These are phyloP conservation scores for Oscheius myriophilus DNA, from an alignment of 2,888 invertebrate species.

Conservation along the genomic window DNA sequence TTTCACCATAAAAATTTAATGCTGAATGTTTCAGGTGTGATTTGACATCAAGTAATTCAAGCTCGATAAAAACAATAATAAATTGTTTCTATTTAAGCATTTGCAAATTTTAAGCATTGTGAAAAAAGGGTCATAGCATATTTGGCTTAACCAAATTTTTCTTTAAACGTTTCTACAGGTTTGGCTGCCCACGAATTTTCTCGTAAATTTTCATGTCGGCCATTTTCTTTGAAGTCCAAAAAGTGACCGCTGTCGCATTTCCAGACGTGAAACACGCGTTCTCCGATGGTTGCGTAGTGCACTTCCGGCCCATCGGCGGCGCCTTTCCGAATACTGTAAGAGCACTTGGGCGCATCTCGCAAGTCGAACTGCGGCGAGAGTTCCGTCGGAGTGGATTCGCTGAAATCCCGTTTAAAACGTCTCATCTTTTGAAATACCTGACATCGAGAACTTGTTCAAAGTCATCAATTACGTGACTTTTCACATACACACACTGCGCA, in stretches of 20 bases:
- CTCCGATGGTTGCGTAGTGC: constrained; percentile 68
- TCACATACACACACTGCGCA: constrained; percentile 69
- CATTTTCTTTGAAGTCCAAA: neutral
- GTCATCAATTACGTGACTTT: constrained; percentile 64
- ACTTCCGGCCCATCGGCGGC: constrained; percentile 66
- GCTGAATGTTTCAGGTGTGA: no score
- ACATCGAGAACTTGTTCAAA: constrained; percentile 64
- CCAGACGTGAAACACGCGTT: constrained; percentile 69
- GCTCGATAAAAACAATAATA: no score
- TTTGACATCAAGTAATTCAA: no score
- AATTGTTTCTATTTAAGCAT: no score
- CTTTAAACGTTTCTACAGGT: no score
- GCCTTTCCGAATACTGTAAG: constrained; percentile 65
- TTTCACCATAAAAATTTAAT: no score
- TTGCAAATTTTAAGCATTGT: no score
- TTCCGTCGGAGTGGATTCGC: constrained; percentile 65
- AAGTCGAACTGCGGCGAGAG: constrained; percentile 68
- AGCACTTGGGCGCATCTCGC: constrained; percentile 61
- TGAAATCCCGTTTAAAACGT: constrained; percentile 27
- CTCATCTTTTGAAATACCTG: constrained; percentile 39
- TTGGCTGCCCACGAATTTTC: no score
- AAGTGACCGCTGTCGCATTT: constrained; percentile 60
- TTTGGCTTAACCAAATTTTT: no score
- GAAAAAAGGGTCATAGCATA: no score
- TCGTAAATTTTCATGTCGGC: no score